Conservation (phyloP, 2,797 vertebrate species). For the Sebastes itinus region DNA sequence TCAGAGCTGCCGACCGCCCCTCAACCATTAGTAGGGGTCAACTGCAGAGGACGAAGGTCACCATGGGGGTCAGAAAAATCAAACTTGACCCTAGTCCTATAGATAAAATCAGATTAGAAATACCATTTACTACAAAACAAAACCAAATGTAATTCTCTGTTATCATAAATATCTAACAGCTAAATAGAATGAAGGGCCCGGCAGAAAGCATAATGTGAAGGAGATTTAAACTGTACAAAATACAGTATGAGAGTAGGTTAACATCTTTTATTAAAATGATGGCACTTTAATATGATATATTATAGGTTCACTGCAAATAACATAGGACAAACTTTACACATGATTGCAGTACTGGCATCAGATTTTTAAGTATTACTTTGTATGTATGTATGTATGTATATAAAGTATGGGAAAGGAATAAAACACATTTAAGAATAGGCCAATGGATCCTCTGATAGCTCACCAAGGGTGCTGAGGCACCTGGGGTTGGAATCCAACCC, state of each 20-base stretch:
- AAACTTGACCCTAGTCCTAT: background rate
- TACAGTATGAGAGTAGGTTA: background rate
- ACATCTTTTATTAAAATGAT: background rate
- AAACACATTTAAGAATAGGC: background rate
- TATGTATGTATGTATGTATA: background rate
- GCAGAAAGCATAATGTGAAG: background rate
- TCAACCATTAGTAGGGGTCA: background rate
- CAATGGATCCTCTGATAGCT: too few species aligned
- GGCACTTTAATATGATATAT: background rate
- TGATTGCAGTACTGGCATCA: background rate
- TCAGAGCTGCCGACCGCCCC: background rate
- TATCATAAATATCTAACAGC: background rate
- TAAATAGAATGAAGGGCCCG: background rate
- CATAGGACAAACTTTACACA: background rate
- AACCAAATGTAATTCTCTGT: background rate
- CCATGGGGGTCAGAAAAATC: background rate
- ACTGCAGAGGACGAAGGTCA: background rate
- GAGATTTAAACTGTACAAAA: background rate
- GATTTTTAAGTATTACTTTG: background rate
- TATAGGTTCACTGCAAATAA: background rate
- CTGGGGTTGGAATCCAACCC: background rate
- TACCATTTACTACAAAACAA: background rate
- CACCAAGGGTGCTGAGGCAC: too few species aligned
- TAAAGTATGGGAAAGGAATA: background rate
- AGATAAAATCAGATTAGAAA: background rate